Conservation (phyloP, 2,888 invertebrate species). For the Tolmerus cingulatus region DNA sequence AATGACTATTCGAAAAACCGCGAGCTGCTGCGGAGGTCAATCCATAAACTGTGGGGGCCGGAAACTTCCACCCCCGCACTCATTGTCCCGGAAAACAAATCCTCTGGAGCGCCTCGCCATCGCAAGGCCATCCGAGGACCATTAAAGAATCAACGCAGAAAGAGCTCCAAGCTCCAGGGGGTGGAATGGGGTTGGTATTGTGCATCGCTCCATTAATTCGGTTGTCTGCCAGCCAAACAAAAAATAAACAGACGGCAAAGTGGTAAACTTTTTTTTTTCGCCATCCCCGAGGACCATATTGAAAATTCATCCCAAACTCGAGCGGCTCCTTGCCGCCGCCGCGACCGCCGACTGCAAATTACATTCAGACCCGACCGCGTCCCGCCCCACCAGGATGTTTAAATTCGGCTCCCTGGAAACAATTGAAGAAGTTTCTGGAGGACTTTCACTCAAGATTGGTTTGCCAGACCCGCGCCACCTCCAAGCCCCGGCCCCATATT, state of each 20-base stretch:
- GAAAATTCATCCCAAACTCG: conserved; percentile 8
- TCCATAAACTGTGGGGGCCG: neutral
- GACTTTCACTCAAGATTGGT: conserved; percentile 34
- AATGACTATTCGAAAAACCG: neutral
- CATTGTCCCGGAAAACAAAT: neutral
- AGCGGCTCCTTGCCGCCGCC: neutral
- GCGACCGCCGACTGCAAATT: conserved; percentile 9
- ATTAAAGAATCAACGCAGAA: neutral
- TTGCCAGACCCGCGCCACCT: neutral
- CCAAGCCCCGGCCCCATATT: neutral
- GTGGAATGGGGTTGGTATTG: neutral
- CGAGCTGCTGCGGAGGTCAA: neutral
- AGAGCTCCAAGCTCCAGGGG: neutral
- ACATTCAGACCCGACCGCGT: conserved; percentile 1
- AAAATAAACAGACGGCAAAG: neutral
- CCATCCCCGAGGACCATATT: conserved; percentile 9
- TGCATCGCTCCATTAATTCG: neutral
- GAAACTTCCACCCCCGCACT: neutral
- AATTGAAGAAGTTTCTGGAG: conserved; percentile 39
- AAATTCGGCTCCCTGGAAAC: conserved; percentile 21
- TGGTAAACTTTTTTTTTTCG: conserved; percentile 5
- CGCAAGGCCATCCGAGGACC: neutral
- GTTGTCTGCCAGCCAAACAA: neutral
- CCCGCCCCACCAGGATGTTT: neutral
- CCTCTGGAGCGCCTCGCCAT: neutral